Percentiles rank a stretch among this genome's conserved stretches.
These are phyloP conservation scores for Yoshiicerus persimilis DNA, from an alignment of 1,140 invertebrate species.

Conservation along the genomic window DNA sequence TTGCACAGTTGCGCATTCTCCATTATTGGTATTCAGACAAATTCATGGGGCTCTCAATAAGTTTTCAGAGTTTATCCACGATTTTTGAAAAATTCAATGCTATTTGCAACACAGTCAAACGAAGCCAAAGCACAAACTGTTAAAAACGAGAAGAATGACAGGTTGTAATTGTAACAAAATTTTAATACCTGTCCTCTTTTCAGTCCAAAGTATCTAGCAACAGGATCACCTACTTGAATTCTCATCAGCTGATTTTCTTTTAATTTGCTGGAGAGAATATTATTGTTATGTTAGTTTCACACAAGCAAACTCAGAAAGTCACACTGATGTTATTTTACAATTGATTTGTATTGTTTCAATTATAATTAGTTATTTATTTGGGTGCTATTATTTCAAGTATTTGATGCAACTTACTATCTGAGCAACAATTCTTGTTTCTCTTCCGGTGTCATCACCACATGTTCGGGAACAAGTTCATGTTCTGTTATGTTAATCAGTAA, in stretches of 20 bases:
- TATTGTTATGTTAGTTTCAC: conserved; percentile 22
- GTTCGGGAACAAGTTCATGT: conserved; percentile 97
- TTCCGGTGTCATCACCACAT: conserved; percentile 95
- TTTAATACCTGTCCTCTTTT: conserved; percentile 81
- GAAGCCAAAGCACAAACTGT: neutral
- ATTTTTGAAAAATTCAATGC: neutral
- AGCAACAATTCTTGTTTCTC: conserved; percentile 93
- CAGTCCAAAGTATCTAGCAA: conserved; percentile 95
- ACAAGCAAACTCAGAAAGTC: neutral
- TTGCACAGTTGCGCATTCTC: too few relatives aligned
- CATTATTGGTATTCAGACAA: neutral
- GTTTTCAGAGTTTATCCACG: neutral
- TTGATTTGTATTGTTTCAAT: neutral
- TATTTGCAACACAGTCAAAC: neutral
- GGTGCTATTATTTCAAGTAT: neutral
- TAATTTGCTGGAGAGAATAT: conserved; percentile 71
- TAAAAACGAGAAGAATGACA: neutral
- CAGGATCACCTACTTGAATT: conserved; percentile 97
- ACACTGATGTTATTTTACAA: neutral
- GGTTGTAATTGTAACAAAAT: neutral
- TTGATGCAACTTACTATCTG: conserved; percentile 72
- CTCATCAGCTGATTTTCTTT: conserved; percentile 99
- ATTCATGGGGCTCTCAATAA: neutral
- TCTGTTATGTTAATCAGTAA: conserved; percentile 99
- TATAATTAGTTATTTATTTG: neutral